Base-by-base conservation (phyloP, 2,113 vertebrate species). In the Ammodytes dubius region DNA sequence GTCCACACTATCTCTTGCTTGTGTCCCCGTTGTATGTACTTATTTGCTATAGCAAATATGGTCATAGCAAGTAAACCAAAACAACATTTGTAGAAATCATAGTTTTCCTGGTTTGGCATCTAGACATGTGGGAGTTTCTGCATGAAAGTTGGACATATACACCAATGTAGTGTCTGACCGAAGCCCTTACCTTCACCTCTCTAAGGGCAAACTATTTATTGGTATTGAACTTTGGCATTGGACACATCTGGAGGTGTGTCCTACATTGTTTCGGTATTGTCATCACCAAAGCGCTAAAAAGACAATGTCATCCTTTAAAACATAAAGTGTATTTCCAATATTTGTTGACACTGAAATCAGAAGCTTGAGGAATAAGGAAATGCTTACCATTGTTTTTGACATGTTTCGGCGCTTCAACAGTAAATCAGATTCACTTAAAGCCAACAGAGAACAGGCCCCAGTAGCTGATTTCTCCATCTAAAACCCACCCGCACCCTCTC, bases 371-470 rank as follows among this genome's bases (percentile, higher is more conserved):
- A 72, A 69, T 27, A 27, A 79, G 69, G 50, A 72, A 88, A 79
- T 68, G 50, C 40, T 68, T 60, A 74, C 12, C 15, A 60, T 50
- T 47, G 59, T 74, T 76, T 56, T 66, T 77, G 74, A 68, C 40
- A 53, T 77, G 11, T 61, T 87, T 74, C 60, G 39, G 52, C 68
- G 13, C 77, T 73, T n/a, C 47, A 67, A 17, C 73, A 83, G 69
- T 65, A 77, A 88, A 91, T 89, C 87, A 84, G 43, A 69, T 85
- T 75, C 80, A 82, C 43, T 88, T 89, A 92, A 57, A 70, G 45
- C 27, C 65, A 90, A 87, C 81, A 89, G 77, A 90, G 73, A 90
- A 67, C 86, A 93, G 88, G 60, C 79, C 79, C 61, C 58, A 19
- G 79, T 50, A 76, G 70, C 90, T 85, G 70, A 87, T 91, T 83